These are phyloP conservation scores for Lacerta viridis DNA, from an alignment of 2,797 vertebrate genomes.

Conservation along the genomic window DNA sequence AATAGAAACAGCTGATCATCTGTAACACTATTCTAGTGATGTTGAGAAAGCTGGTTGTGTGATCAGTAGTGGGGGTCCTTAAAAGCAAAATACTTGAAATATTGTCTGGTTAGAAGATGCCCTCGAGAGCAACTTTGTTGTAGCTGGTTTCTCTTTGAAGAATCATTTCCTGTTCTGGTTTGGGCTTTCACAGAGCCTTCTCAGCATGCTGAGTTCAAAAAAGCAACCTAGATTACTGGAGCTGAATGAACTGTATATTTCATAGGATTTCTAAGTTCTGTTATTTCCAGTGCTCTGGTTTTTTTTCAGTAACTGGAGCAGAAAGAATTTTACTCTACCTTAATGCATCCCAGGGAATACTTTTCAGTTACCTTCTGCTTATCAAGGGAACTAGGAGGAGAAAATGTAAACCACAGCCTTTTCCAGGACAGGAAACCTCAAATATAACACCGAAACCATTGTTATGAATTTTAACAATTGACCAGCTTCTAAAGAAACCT, in stretches of 20 bases:
- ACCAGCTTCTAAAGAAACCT: conserved; percentile 44
- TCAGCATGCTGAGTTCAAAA: conserved; percentile 58
- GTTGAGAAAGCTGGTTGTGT: background rate
- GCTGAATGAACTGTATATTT: conserved; percentile 65
- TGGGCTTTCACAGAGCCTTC: conserved; percentile 42
- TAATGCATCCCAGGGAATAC: conserved; percentile 74
- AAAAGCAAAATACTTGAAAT: background rate
- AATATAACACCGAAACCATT: conserved; percentile 56
- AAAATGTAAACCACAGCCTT: conserved; percentile 53
- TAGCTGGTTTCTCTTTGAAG: conserved; percentile 29
- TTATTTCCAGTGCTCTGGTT: conserved; percentile 73
- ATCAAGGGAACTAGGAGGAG: conserved; percentile 22
- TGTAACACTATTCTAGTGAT: background rate
- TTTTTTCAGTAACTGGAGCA: conserved; percentile 77
- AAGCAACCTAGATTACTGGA: conserved; percentile 33
- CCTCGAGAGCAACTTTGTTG: background rate
- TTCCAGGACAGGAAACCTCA: conserved; percentile 56
- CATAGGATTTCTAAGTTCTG: conserved; percentile 70
- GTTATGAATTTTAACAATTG: conserved; percentile 21
- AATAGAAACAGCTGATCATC: background rate
- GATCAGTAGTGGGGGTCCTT: background rate
- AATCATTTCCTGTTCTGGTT: conserved; percentile 43
- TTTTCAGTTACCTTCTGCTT: conserved; percentile 74
- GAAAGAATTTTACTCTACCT: conserved; percentile 72
- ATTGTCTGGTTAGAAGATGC: background rate